Evolutionary conservation across 2,888 invertebrate genomes (phyloP), one percentile per base, ranked within the genome.

Genomic region (Alitta virens): DNA sequence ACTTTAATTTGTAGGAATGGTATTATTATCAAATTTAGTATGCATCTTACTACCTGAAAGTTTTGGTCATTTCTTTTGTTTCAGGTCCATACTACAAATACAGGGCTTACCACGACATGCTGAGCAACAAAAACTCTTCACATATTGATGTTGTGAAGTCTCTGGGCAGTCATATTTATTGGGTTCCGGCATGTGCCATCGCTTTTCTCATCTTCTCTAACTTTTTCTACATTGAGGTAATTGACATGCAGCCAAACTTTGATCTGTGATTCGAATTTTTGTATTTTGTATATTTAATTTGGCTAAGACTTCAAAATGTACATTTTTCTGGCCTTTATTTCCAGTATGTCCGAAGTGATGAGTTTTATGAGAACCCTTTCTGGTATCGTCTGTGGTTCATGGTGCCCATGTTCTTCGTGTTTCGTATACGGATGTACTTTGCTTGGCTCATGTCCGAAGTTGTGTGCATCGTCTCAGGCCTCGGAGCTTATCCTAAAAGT

Each of bases 21-120:
- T n/a, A n/a, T n/a, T n/a, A n/a, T n/a, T n/a, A n/a, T n/a, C n/a
- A n/a, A n/a, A n/a, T n/a, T n/a, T n/a, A n/a, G n/a, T n/a, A n/a
- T n/a, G n/a, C n/a, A n/a, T n/a, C n/a, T n/a, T n/a, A n/a, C n/a
- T n/a, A n/a, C n/a, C n/a, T n/a, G n/a, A n/a, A n/a, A n/a, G n/a
- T n/a, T n/a, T n/a, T n/a, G n/a, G n/a, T n/a, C n/a, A n/a, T n/a
- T n/a, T n/a, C n/a, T n/a, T n/a, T n/a, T n/a, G n/a, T 71, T 86
- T 63, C 83, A 95, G 96, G 97, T 62, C 97, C 97, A 0, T 97
- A 94, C 80, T 95, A 90, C 82, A 89, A 91, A 56, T 98, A 92
- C 79, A 87, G 91, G 74, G 93, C 93, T 9, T 94, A 89, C 77
- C 85, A 87, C 76, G 94, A 94, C 78, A 91, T 89, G 80, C 51